Evolutionary conservation across 2,797 vertebrate species (phyloP).

Genomic region (Borostomias antarcticus): DNA sequence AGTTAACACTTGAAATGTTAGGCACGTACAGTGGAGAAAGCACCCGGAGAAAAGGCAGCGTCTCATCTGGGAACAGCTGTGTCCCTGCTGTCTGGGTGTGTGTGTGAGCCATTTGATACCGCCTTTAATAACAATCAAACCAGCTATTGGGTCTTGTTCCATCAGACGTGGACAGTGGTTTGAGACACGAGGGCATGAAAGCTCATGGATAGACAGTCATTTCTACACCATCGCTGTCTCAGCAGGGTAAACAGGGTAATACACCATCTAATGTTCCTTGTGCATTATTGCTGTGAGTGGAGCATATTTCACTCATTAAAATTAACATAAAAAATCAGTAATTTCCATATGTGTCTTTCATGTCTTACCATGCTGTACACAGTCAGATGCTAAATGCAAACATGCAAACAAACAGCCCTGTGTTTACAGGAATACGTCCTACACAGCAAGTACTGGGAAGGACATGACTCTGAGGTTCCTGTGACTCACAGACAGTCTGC

Average conservation of each 20-base stretch:
- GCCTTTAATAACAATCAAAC: conserved; percentile 68
- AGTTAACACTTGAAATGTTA: conserved; percentile 72
- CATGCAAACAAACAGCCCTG: not conserved
- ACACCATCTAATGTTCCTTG: not conserved
- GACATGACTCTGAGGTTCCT: conserved; percentile 38
- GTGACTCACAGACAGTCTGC: conserved; percentile 25
- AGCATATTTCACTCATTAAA: not conserved
- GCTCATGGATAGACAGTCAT: not conserved
- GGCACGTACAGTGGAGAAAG: conserved; percentile 68
- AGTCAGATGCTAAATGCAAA: not conserved
- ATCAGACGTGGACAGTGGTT: conserved; percentile 52
- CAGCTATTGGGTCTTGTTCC: conserved; percentile 64
- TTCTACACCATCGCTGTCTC: conserved; percentile 56
- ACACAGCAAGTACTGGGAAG: conserved; percentile 18
- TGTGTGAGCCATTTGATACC: conserved; percentile 29
- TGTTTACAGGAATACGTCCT: too few relatives aligned
- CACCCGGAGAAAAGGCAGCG: conserved; percentile 46
- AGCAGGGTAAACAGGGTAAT: not conserved
- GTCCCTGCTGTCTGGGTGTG: conserved; percentile 62
- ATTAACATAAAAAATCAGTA: too few relatives aligned
- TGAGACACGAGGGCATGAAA: conserved; percentile 48
- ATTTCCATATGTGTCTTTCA: not conserved
- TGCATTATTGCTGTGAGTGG: conserved; percentile 6
- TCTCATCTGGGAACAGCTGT: conserved; percentile 67
- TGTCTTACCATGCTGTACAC: not conserved